Evolutionary conservation across 2,797 vertebrate species (phyloP).

Genomic region (Lagorchestes hirsutus): DNA sequence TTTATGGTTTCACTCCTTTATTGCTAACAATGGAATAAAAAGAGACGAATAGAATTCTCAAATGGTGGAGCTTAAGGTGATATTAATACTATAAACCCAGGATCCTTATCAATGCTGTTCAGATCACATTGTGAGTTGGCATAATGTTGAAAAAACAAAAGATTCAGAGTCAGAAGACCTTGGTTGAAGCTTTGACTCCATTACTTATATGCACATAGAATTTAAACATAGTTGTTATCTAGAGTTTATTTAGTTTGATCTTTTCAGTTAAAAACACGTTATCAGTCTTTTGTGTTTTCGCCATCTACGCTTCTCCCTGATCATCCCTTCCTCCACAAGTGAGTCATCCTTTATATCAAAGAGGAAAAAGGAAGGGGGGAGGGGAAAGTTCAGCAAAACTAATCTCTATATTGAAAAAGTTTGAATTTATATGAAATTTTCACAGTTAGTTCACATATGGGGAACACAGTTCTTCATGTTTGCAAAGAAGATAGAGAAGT

Average conservation of each 20-base stretch:
- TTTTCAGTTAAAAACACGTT: neutral
- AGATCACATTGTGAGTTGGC: neutral
- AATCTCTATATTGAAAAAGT: neutral
- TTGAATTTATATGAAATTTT: neutral
- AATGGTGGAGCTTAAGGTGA: neutral
- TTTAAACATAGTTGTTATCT: neutral
- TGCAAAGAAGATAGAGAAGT: neutral
- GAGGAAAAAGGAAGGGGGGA: neutral
- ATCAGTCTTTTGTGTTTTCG: neutral
- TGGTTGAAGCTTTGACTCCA: neutral
- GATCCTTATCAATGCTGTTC: neutral
- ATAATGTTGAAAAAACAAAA: neutral
- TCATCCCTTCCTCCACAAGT: neutral
- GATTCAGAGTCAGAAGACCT: neutral
- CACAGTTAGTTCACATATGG: neutral
- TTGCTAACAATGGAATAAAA: neutral
- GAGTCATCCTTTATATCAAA: neutral
- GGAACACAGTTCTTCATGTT: neutral
- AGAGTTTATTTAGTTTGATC: neutral
- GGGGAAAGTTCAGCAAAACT: neutral
- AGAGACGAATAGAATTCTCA: neutral
- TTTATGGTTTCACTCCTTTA: neutral
- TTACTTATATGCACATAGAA: neutral
- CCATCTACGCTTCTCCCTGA: neutral
- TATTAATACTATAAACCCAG: neutral